phyloP scores from a whole-genome alignment of 1,140 invertebrate genomes.

The Euborellia annulipes region DNA sequence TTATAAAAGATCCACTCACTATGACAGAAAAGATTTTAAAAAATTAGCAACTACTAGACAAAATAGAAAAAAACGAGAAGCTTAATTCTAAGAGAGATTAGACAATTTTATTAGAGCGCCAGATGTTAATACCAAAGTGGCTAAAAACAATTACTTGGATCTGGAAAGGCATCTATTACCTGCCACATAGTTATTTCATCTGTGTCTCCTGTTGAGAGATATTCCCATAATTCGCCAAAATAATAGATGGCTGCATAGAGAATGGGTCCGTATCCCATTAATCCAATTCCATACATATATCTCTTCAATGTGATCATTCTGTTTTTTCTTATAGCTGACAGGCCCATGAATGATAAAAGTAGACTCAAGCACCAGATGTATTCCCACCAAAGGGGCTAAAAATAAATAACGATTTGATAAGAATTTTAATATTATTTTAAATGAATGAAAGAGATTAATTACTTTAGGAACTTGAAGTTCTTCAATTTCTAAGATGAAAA shows the following conservation, averaged over 20 bases:
- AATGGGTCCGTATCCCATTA: constrained; percentile 66
- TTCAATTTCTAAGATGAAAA: constrained; percentile 88
- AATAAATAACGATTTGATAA: constrained; percentile 18
- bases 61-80: too few species aligned
- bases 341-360: constrained; percentile 68
- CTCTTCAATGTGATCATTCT: constrained; percentile 56
- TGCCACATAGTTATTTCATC: constrained; percentile 60
- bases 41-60: too few species aligned
- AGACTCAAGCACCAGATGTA: constrained; percentile 83
- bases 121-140: too few species aligned
- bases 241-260: constrained; percentile 68
- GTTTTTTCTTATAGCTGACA: constrained; percentile 73
- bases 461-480: constrained; percentile 82
- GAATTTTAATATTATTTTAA: background rate
- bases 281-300: constrained; percentile 64
- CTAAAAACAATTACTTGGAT: constrained; percentile 6
- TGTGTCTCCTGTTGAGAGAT: constrained; percentile 47
- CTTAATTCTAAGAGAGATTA: too few species aligned
- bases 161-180: too few species aligned
- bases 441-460: constrained; percentile 15
- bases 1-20: too few species aligned
- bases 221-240: constrained; percentile 67
- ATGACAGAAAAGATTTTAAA: too few species aligned
- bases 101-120: too few species aligned
- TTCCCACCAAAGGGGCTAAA: constrained; percentile 77